Conservation (phyloP, 2,888 invertebrate genomes). For the Sicus ferrugineus region DNA sequence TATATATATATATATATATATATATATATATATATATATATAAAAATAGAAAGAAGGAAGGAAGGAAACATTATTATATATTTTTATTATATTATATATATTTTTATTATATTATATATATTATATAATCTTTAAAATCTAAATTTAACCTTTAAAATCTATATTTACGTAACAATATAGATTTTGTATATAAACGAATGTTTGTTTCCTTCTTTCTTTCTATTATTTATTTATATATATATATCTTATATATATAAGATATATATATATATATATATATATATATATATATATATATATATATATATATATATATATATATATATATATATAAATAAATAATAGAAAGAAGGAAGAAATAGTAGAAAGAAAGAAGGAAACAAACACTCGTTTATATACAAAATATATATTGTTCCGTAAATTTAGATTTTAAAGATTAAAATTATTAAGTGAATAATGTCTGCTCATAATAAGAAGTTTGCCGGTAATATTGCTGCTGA, state of each 20-base stretch:
- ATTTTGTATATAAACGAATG: neutral
- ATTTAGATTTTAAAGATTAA: neutral
- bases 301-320: conserved; percentile 9
- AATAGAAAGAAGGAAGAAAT: no score
- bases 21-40: neutral
- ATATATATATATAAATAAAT: conserved; percentile 15
- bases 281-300: conserved; percentile 9
- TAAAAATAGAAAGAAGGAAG: neutral
- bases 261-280: neutral
- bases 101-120: neutral
- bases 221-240: neutral
- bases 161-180: neutral
- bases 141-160: neutral
- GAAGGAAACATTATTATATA: neutral
- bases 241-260: neutral
- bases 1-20: conserved; percentile 17
- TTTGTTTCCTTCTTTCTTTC: neutral
- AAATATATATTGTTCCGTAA: neutral
- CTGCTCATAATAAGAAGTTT: no score
- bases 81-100: neutral
- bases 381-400: neutral
- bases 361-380: neutral
- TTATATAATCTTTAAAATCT: neutral
- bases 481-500: no score
- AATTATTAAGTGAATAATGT: no score